Base-by-base conservation (phyloP, 2,797 vertebrate species). In the Dendrocincla fuliginosa region DNA sequence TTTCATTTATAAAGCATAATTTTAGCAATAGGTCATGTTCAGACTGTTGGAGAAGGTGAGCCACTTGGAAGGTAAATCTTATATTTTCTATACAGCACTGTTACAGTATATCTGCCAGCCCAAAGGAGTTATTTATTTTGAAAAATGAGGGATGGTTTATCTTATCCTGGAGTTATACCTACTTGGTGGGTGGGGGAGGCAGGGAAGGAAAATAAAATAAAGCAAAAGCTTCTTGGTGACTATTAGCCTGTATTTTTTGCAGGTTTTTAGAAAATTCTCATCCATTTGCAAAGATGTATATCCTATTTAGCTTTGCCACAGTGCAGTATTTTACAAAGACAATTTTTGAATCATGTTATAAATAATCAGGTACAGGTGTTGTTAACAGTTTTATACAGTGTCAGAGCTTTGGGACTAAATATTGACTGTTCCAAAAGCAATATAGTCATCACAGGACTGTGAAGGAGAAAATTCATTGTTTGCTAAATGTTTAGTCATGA, bases 1-100 rank as follows among this genome's bases (percentile, higher is more conserved):
- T 95, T 89, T 87, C 56, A 63, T 64, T 67, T 74, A 15, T 10
- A 65, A 78, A 65, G 35, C 35, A 35, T 55, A 28, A 59, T 85
- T 85, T 76, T 82, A 57, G 23, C 37, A 61, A 6, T 32, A 53
- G 22, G 13, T 82, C 52, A 9, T 15, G 3, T 69, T 78, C 32
- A 79, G 39, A 50, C 46, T 80, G 24, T 37, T 80, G 75, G 41
- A 79, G 35, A 74, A 55, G 23, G 17, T 80, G 67, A 85, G 44
- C 39, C 22, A 32, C 44, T 74, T 33, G 19, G 39, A 67, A 82
- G 24, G 73, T 55, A 79, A 55, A 73, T 91, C 46, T 35, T 82
- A 15, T 13, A 30, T 73, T 76, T 82, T 63, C 42, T 44, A 16
- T 33, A 16, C 55, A 79, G 20, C 24, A 73, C 27, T 70, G 47